Evolutionary conservation across 2,113 vertebrate genomes (phyloP), one percentile per base, ranked within the genome.

Genomic region (Loxodonta africana): DNA sequence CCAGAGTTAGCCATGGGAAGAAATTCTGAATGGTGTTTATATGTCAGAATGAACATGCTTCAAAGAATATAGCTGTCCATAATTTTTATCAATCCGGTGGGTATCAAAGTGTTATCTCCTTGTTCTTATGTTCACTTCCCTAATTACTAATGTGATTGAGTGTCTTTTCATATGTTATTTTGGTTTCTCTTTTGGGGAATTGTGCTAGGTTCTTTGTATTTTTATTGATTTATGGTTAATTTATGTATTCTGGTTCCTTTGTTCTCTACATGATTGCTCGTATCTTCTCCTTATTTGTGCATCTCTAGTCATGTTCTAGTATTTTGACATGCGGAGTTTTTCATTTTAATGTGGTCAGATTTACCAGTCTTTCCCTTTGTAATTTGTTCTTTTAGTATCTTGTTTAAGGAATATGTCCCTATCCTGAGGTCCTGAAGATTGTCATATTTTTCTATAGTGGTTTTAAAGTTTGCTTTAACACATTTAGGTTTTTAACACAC

Each of bases 381-480:
- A 28, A 88, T 25, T 67, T 88, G 14, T 48, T 95, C 84, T 88
- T 67, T 65, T 12, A 67, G 30, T 37, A 46, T 67, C 46, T 92
- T 62, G 28, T 51, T 63, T 57, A 83, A 83, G 77, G 67, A 83
- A 65, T 77, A 57, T 3, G 83, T 83, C 44, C 30, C 53, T 95
- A 57, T 65, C 44, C 2, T 91, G 57, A 76, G 11, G n/a, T 82
- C 44, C 73, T 15, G 63, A 17, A 87, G 9, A 53, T 62, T 51
- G 41, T 44, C 41, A 67, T 11, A 67, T 60, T 46, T 92, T 88
- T 11, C 37, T 62, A 41, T 30, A 83, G 48, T 33, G 23, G 1
- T 26, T 88, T 95, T 82, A 41, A 80, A 92, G 8, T 76, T 83
- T 95, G 37, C 33, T 26, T 71, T 30, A 65, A 88, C 37, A 37